Evolutionary conservation across 2,888 invertebrate genomes (phyloP), one percentile per base, ranked within the genome.

Genomic region (Cryptus viduatorius): DNA sequence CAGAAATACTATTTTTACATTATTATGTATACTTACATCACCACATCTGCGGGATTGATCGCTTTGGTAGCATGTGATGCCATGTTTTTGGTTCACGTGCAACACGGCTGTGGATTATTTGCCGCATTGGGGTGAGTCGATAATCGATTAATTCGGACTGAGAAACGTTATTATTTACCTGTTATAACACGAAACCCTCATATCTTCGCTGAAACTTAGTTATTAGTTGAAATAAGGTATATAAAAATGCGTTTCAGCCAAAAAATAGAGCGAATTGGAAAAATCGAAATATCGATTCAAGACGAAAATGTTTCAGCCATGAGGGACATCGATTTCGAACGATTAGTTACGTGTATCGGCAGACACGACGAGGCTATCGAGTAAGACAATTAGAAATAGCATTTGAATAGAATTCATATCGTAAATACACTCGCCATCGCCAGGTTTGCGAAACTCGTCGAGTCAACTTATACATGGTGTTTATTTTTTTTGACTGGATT

Each of bases 311-410:
- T 12, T 0, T 24, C 19, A 12, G 29, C 44, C 5, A 29, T 7
- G 16, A n/a, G 29, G 4, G 69, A 81, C 5, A 10, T 14, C n/a
- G 50, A 71, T 50, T 44, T 82, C 31, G 46, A 69, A 2, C 10
- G 44, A 3, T 7, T 82, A 3, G 31, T 53, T 7, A 16, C 24
- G 10, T 82, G 81, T 29, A 76, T 82, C 29, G 65, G 42, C n/a
- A 69, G 81, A 48, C 76, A 82, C 76, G 71, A 71, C 46, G 69
- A 69, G 19, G 76, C 53, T 19, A 82, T 78, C 7, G 71, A 65
- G 73, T 78, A 56, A 61, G 61, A 53, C 12, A 16, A 50, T 64
- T 12, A n/a, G 5, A n/a, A 29, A 48, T 3, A 56, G 24, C 24
- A 7, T 37, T 37, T 4, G 7, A 37, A 37, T 1, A 5, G 37